Conservation (phyloP, 2,113 vertebrate genomes). For the Nannospalax galili region DNA sequence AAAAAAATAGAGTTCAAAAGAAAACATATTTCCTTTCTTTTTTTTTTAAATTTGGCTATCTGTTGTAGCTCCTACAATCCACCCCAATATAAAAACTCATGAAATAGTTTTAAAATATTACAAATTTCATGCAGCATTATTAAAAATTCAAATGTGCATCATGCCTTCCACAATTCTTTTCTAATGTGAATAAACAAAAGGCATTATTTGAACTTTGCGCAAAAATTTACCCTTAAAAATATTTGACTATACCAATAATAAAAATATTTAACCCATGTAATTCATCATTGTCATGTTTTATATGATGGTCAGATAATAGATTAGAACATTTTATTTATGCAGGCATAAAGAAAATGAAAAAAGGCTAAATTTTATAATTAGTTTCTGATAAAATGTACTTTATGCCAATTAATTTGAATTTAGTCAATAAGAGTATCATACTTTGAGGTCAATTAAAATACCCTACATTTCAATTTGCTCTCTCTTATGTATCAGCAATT, state of each 20-base stretch:
- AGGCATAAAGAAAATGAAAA: neutral
- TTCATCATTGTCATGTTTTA: no score
- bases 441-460: conserved; percentile 48
- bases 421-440: conserved; percentile 30
- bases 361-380: neutral
- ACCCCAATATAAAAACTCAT: no score
- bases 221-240: neutral
- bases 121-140: no score
- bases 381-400: neutral
- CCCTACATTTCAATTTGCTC: conserved; percentile 16
- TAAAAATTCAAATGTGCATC: neutral
- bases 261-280: no score
- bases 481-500: neutral
- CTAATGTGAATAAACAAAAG: neutral
- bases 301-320: no score
- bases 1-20: no score
- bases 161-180: neutral
- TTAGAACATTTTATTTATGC: no score
- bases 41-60: no score
- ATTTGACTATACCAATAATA: no score
- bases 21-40: no score
- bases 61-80: no score
- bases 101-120: no score
- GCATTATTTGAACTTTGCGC: neutral
- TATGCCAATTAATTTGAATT: conserved; percentile 5